Evolutionary conservation across 2,888 invertebrate species (phyloP), one percentile per base, ranked within the genome.

Genomic region (Ischnura elegans): DNA sequence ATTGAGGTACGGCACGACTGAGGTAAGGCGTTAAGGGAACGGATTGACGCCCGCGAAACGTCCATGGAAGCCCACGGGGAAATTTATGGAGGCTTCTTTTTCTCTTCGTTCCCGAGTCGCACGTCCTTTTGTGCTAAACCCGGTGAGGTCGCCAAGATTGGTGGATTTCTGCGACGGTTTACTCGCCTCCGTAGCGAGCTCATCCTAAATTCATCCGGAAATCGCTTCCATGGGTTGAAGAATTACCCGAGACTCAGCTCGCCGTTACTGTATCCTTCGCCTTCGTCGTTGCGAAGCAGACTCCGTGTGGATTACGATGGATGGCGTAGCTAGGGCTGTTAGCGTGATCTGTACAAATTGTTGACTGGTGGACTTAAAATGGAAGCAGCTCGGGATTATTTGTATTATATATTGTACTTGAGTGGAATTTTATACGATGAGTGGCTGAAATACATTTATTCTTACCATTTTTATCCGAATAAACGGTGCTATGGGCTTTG

Each of bases 161-260:
- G 86, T 86, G 86, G 46, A 86, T 46, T 86, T 46, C 86, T 43
- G 86, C 45, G 46, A 46, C 46, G 46, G 10, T 13, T 19, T 19
- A 4, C 86, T n/a, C n/a, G 45, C 46, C 25, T 25, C 46, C n/a
- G 45, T 25, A 10, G 25, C 8, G 46, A 86, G 43, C 86, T 46
- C 46, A n/a, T 46, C 86, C 46, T 21, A 25, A 86, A 86, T 86
- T 86, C 86, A 86, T 10, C 25, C 86, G 45, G 86, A 86, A 86
- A 86, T 86, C 86, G 86, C 86, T 45, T 1, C 2, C 45, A 3
- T 0, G 0, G 76, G 36, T 21, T 36, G 25, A 76, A 76, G 29
- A 76, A 76, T 76, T 76, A 36, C 76, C 76, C 36, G n/a, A n/a
- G n/a, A n/a, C n/a, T n/a, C n/a, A 10, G 13, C 61, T 8, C 1